Evolutionary conservation across 2,113 vertebrate genomes (phyloP), one percentile per base, ranked within the genome.

Genomic region (Anhinga rufa): DNA sequence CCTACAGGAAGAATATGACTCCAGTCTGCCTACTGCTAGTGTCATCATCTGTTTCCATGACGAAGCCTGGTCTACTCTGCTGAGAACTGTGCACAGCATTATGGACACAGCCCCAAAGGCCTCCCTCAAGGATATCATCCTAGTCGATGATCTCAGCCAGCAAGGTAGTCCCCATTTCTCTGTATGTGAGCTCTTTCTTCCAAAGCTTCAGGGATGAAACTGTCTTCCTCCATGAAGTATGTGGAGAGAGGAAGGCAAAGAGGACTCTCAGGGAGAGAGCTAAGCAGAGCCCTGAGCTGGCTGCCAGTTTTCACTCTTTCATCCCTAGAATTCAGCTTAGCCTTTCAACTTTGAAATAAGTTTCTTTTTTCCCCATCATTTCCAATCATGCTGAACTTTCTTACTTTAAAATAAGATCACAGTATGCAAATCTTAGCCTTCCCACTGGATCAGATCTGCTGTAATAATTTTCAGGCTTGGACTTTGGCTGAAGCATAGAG

Each of bases 111-210:
- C 96, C 7, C 98, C 99, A 14, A 98, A 87, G 88, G 92, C 92
- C 60, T 86, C 96, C 48, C 98, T 99, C 71, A 98, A 97, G 82
- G 99, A 99, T 96, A 95, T 99, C 34, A 98, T 99, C 90, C 97
- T 99, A 17, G 98, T 99, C 4, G 99, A 99, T 0, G 98, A 99
- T 93, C 97, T 98, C 79, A 99, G 99, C 93, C 97, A 98, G 71
- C 98, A 98, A 96, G 99, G 99, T 99, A 98, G 71, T 28, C 32
- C 12, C 32, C 20, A 20, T 77, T 77, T 94, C 46, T 79, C 52
- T 71, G 26, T 40, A 21, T 16, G 8, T 22, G 48, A 72, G 12
- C 21, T 88, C 44, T 71, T 69, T 75, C 51, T 80, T 78, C 54
- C 69, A 87, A 25, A 78, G 55, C 31, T 81, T 65, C 0, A 0